A percentile compares a stretch with the other conserved stretches of the same genome.
These are phyloP conservation scores for Chunga burmeisteri DNA, from an alignment of 2,113 vertebrate genomes.

Conservation along the genomic window DNA sequence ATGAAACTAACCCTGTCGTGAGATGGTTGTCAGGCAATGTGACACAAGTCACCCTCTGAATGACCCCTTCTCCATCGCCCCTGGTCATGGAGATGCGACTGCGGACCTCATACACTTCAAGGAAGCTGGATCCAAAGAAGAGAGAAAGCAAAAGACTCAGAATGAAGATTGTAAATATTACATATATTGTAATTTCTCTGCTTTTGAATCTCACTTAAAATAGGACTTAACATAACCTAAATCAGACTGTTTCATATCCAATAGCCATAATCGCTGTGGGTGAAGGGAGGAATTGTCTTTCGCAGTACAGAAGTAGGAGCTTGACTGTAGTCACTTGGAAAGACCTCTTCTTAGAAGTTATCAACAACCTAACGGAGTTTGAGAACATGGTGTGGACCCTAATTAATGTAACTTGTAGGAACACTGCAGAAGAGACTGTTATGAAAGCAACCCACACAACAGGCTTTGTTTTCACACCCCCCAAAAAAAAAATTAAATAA, in stretches of 20 bases:
- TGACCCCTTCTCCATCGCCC: not conserved
- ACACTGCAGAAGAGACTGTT: not conserved
- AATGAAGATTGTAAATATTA: not conserved
- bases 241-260: not conserved
- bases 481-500: not conserved
- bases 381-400: not conserved
- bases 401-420: not conserved
- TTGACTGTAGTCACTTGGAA: not conserved
- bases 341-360: not conserved
- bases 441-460: not conserved
- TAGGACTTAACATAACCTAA: not conserved
- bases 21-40: not conserved
- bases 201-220: not conserved
- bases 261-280: accelerated
- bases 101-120: not conserved
- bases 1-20: not conserved
- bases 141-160: not conserved
- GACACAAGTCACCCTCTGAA: not conserved
- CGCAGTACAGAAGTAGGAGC: not conserved
- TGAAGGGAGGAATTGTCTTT: not conserved
- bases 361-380: not conserved
- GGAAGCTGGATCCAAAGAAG: not conserved
- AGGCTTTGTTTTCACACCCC: not conserved
- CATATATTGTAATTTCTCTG: not conserved
- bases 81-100: accelerated